phyloP scores from a whole-genome alignment of 2,888 invertebrate species.

The Conomelus anceps region DNA sequence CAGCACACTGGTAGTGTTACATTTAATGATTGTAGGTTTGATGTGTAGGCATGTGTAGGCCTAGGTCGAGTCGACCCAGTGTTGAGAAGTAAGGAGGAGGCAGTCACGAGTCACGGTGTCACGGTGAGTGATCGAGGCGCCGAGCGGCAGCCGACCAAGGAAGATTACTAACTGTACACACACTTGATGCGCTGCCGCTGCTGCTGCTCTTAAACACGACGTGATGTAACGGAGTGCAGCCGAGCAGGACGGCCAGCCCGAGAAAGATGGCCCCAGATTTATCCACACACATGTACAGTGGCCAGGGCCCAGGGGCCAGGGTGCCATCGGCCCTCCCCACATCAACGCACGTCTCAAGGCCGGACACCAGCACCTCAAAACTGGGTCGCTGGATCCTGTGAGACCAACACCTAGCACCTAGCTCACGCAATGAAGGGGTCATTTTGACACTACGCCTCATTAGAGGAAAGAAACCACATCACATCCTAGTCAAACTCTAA shows the following conservation, averaged over 20 bases:
- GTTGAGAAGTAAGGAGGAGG: not conserved
- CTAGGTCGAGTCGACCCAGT: not conserved
- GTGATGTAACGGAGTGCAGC: not conserved
- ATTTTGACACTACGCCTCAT: not conserved
- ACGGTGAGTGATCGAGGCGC: not conserved
- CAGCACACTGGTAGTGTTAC: not conserved
- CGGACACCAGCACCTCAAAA: not conserved
- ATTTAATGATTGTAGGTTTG: not conserved
- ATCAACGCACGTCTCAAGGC: not conserved
- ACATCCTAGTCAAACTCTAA: too few relatives aligned
- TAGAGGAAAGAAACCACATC: not conserved
- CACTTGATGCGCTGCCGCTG: not conserved
- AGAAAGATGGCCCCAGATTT: not conserved
- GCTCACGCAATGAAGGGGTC: not conserved
- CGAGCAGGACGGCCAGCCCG: not conserved
- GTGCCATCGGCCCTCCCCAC: too few relatives aligned
- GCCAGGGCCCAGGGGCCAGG: too few relatives aligned
- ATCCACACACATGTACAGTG: not conserved
- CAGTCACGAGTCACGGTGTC: not conserved
- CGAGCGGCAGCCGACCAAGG: not conserved
- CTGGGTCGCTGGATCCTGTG: not conserved
- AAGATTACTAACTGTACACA: not conserved
- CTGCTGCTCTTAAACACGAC: not conserved
- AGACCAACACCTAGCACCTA: not conserved
- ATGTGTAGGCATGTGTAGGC: not conserved